phyloP scores from a whole-genome alignment of 1,140 invertebrate species.

The Aradophagus sp. region DNA sequence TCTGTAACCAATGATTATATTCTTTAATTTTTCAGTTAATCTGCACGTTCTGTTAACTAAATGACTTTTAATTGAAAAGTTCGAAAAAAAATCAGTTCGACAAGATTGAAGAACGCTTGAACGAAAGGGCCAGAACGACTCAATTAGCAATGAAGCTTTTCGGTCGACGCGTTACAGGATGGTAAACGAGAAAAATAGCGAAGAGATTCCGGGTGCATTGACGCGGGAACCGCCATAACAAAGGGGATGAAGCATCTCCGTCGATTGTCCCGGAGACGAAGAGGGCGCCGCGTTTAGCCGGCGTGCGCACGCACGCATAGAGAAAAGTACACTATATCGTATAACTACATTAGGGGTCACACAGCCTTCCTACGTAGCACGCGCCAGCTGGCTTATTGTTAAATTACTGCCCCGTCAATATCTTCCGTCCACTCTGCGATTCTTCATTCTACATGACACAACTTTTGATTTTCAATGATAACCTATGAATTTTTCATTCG shows the following conservation, averaged over 20 bases:
- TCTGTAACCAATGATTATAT: too few species aligned
- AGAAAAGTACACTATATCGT: slow-evolving; percentile 67
- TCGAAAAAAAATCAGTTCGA: too few species aligned
- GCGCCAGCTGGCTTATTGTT: slow-evolving; percentile 76
- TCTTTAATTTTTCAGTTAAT: too few species aligned
- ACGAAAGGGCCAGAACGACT: slow-evolving; percentile 50
- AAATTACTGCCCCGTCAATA: slow-evolving; percentile 73
- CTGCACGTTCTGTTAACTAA: too few species aligned
- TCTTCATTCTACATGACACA: slow-evolving; percentile 22
- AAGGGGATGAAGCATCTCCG: slow-evolving; percentile 73
- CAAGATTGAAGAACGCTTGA: background rate
- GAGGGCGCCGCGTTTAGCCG: slow-evolving; percentile 34
- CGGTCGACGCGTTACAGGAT: slow-evolving; percentile 42
- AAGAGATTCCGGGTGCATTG: slow-evolving; percentile 70
- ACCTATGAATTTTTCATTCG: slow-evolving; percentile 17
- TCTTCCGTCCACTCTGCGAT: slow-evolving; percentile 56
- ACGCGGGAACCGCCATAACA: slow-evolving; percentile 74
- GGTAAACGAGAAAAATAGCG: slow-evolving; percentile 59
- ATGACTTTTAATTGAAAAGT: too few species aligned
- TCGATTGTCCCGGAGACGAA: slow-evolving; percentile 58
- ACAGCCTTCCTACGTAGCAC: slow-evolving; percentile 69
- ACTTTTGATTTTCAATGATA: slow-evolving; percentile 39
- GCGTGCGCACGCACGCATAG: slow-evolving; percentile 51
- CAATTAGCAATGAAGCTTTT: slow-evolving; percentile 57
- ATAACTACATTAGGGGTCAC: slow-evolving; percentile 73